Base-by-base conservation (phyloP, 1,140 invertebrate species). In the Conus betulinus region DNA sequence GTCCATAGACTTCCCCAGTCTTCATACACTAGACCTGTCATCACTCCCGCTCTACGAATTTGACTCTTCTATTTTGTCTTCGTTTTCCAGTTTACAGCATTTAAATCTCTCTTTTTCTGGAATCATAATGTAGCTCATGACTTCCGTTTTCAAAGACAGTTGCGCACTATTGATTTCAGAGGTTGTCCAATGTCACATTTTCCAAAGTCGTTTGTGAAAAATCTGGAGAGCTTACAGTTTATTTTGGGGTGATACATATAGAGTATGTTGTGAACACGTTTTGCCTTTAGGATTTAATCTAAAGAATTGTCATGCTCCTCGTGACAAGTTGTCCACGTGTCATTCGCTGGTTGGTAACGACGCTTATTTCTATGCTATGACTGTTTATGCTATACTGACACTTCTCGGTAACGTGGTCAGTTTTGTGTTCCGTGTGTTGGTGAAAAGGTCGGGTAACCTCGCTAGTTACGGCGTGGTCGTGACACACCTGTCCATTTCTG, bases 301-400 rank as follows among this genome's bases (percentile, higher is more conserved):
- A 0, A 83, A 90, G 51, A 88, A 90, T 7, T 92, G 92, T 84
- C 74, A 76, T 7, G 87, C 91, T 1, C 88, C 88, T 0, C 13
- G 25, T 8, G 89, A 89, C 71, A 83, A 89, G 60, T 78, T 92
- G 67, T 91, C 91, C 3, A 91, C 92, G 13, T 92, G 92, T 84
- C 78, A 85, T 3, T 87, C 91, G 51, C 67, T 92, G 52, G 85
- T 92, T 57, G 39, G 76, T 20, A 78, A 84, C 25, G 57, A 87
- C n/a, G 25, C 85, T n/a, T 78, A 91, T 17, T 76, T 88, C 13
- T 87, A 90, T 15, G 39, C 84, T 11, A 55, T 91, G 4, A 90
- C 89, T 89, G 60, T 91, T 76, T 85, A 91, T n/a, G 89, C 87
- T 0, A 51, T 88, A 2, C 5, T 91, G 17, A 76, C 91, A 2